A percentile compares a stretch with the other conserved stretches of the same genome.
phyloP scores from a whole-genome alignment of 2,888 invertebrate genomes.

The Drosophila rubida region DNA sequence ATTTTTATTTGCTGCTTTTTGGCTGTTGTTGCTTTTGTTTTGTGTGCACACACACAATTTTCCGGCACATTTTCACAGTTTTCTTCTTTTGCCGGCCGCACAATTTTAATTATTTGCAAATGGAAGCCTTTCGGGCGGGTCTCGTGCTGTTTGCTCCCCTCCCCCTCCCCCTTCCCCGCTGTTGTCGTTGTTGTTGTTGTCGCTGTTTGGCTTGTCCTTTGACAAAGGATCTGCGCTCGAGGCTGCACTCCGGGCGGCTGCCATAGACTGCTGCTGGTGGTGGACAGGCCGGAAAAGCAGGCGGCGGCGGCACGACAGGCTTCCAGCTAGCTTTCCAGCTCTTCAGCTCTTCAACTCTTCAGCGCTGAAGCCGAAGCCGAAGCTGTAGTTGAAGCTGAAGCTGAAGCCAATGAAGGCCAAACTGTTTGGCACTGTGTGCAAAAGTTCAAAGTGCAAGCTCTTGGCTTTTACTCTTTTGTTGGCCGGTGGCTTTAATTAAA shows the following conservation, averaged over 20 bases:
- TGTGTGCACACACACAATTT: slow-evolving; percentile 53
- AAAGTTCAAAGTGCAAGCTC: slow-evolving; percentile 60
- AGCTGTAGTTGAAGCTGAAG: no score
- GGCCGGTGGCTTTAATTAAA: slow-evolving; percentile 73
- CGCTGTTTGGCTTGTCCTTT: slow-evolving; percentile 48
- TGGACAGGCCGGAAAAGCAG: background rate
- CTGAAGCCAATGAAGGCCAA: slow-evolving; percentile 43
- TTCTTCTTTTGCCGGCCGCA: slow-evolving; percentile 45
- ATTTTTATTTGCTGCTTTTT: slow-evolving; percentile 32
- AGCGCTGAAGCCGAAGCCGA: slow-evolving; percentile 5
- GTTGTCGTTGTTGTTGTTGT: slow-evolving; percentile 27
- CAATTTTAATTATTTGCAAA: slow-evolving; percentile 74
- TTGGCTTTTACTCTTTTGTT: slow-evolving; percentile 40
- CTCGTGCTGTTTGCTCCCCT: slow-evolving; percentile 13
- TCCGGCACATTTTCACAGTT: slow-evolving; percentile 57
- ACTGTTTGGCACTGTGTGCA: slow-evolving; percentile 32
- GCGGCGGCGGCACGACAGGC: background rate
- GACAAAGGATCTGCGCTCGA: slow-evolving; percentile 45
- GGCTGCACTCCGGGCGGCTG: slow-evolving; percentile 23
- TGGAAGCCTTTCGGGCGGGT: slow-evolving; percentile 41
- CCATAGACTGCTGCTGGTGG: slow-evolving; percentile 2
- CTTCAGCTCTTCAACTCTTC: background rate
- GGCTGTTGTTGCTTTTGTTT: slow-evolving; percentile 21
- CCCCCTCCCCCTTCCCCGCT: background rate
- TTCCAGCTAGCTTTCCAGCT: background rate